Evolutionary conservation across 2,797 vertebrate genomes (phyloP).

Genomic region (Glossophaga mutica): DNA sequence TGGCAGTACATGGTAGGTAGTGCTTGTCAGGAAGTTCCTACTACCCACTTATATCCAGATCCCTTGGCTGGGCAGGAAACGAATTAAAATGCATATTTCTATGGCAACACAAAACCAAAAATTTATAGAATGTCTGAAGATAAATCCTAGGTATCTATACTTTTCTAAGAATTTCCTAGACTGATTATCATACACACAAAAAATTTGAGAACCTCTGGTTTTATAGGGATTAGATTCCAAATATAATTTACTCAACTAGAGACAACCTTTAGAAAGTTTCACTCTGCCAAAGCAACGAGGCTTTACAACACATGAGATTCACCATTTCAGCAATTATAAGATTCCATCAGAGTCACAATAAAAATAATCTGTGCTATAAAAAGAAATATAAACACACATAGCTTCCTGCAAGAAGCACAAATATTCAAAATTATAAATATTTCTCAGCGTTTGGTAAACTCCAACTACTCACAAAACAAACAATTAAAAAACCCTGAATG

Average conservation of each 20-base stretch:
- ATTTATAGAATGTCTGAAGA: not conserved
- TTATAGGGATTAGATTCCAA: not conserved
- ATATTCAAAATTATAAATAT: not conserved
- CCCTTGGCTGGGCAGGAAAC: not conserved
- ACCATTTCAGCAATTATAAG: not conserved
- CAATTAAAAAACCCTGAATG: not conserved
- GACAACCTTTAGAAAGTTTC: not conserved
- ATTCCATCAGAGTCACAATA: not conserved
- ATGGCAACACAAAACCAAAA: not conserved
- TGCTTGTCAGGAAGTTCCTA: not conserved
- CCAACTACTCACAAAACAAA: not conserved
- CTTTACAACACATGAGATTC: not conserved
- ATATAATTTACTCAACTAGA: not conserved
- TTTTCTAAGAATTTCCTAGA: not conserved
- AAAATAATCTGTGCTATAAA: not conserved
- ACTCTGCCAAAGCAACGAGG: not conserved
- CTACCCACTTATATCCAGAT: not conserved
- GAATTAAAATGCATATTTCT: not conserved
- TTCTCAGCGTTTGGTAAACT: not conserved
- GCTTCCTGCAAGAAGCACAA: not conserved
- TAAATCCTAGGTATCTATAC: not conserved
- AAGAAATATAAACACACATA: not conserved
- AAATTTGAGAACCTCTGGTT: not conserved
- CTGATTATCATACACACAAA: not conserved
- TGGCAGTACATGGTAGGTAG: rapidly evolving